A percentile compares a stretch with the other conserved stretches of the same genome.
These are phyloP conservation scores for Mystacornis crossleyi DNA, from an alignment of 2,113 vertebrate species.

Conservation along the genomic window DNA sequence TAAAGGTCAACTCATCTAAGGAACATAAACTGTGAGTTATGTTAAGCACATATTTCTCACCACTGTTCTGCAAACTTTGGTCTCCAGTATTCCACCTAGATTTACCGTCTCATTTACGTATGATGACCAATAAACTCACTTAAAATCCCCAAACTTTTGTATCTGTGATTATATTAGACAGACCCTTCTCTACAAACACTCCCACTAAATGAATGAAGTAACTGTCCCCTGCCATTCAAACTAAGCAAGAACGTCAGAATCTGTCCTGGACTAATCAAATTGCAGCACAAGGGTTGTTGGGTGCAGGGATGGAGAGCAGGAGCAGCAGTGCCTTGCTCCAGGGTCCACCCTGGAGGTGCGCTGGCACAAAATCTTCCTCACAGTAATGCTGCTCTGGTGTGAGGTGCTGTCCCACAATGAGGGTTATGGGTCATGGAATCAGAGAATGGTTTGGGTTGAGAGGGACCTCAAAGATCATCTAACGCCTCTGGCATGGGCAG, in stretches of 20 bases:
- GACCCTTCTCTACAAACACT: background rate
- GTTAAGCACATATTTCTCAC: background rate
- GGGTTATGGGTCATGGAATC: background rate
- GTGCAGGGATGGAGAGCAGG: background rate
- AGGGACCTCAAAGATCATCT: background rate
- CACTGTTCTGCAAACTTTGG: background rate
- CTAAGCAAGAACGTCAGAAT: background rate
- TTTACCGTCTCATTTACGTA: background rate
- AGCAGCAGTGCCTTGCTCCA: background rate
- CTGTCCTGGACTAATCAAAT: background rate
- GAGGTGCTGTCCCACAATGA: background rate
- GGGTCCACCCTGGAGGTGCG: background rate
- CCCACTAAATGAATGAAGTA: background rate
- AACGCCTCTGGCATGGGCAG: background rate
- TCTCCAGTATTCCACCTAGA: background rate
- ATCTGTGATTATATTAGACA: background rate
- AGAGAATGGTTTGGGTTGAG: background rate
- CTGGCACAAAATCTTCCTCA: background rate
- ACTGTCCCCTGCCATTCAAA: background rate
- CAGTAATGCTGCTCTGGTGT: background rate
- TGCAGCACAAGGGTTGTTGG: background rate
- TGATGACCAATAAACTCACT: background rate
- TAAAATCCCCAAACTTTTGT: background rate
- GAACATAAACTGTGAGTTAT: background rate
- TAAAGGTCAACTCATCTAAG: background rate